Evolutionary conservation across 2,888 invertebrate species (phyloP), one percentile per base, ranked within the genome.

Genomic region (Heliconius ethilla): DNA sequence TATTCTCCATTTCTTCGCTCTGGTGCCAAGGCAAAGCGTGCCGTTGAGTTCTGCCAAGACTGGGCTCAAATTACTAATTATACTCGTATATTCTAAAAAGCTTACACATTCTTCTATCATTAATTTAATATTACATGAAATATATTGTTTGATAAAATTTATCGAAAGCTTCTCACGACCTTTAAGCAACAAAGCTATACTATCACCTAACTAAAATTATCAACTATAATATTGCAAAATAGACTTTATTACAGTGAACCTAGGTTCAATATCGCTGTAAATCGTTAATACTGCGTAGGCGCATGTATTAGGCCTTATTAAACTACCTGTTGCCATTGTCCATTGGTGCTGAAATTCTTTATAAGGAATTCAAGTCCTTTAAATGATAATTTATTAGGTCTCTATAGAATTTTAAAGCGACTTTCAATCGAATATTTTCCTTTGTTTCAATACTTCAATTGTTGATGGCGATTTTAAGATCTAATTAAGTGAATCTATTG

Each of bases 321-420:
- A 45, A 59, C 25, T 59, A 72, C 59, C 59, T 72, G 74, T 45
- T 66, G 27, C 51, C 51, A 77, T 77, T 73, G 77, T 77, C 74
- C 74, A 69, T 77, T 25, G 13, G 63, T 11, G 62, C 10, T 25
- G 63, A 73, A 73, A 29, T 74, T 67, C 67, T 45, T n/a, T 62
- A 37, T 73, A 51, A 27, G 73, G 77, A 37, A 73, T 73, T 67
- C 59, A 59, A 77, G 62, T 18, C n/a, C 18, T 62, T 70, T 33
- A 33, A 76, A 76, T 37, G 33, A 65, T 65, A 33, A 73, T 77
- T 66, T 66, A 40, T 18, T 66, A 27, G 25, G 63, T 65, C 10
- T 11, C 59, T n/a, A 11, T 59, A 59, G 63, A 55, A 55, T 55
- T 40, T 37, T 33, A 29, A 22, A 51, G 7, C 15, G 70, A 22